A percentile compares a stretch with the other conserved stretches of the same genome.
phyloP scores from a whole-genome alignment of 2,797 vertebrate genomes.

The Kryptolebias ocellatus region DNA sequence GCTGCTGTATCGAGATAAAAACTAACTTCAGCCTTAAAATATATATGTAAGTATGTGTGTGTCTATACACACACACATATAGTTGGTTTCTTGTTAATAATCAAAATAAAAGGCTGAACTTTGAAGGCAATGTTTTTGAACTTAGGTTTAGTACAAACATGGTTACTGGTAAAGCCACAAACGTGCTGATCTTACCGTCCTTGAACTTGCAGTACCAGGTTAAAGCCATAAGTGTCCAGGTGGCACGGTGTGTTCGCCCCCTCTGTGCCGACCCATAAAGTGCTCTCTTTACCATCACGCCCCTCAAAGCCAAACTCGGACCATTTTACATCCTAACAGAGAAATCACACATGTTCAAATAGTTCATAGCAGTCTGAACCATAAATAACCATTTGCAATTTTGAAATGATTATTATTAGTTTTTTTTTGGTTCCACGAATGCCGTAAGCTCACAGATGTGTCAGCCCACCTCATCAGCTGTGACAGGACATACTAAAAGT shows the following conservation, averaged over 20 bases:
- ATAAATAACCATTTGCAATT: background rate
- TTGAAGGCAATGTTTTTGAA: background rate
- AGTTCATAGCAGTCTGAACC: background rate
- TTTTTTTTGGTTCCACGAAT: background rate
- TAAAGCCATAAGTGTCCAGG: constrained; percentile 93
- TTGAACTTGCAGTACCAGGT: constrained; percentile 94
- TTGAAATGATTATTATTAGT: constrained; percentile 6
- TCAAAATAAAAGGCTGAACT: too few species aligned
- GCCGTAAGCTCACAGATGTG: constrained; percentile 2
- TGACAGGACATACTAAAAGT: constrained; percentile 28
- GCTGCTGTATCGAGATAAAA: too few species aligned
- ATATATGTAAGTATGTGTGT: too few species aligned
- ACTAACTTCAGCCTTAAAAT: too few species aligned
- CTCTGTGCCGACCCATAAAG: constrained; percentile 91
- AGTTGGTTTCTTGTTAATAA: too few species aligned
- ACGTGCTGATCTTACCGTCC: constrained; percentile 86
- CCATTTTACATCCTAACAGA: constrained; percentile 88
- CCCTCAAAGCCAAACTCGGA: constrained; percentile 93
- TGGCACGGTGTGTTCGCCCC: constrained; percentile 96
- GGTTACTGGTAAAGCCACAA: background rate
- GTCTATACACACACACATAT: too few species aligned
- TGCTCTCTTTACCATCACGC: constrained; percentile 90
- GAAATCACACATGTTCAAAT: constrained; percentile 1
- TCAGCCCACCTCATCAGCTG: constrained; percentile 22
- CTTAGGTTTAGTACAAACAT: background rate